Percentiles rank a stretch among this genome's conserved stretches.
Evolutionary conservation across 2,113 vertebrate species (phyloP).

Genomic region (Salvator merianae): DNA sequence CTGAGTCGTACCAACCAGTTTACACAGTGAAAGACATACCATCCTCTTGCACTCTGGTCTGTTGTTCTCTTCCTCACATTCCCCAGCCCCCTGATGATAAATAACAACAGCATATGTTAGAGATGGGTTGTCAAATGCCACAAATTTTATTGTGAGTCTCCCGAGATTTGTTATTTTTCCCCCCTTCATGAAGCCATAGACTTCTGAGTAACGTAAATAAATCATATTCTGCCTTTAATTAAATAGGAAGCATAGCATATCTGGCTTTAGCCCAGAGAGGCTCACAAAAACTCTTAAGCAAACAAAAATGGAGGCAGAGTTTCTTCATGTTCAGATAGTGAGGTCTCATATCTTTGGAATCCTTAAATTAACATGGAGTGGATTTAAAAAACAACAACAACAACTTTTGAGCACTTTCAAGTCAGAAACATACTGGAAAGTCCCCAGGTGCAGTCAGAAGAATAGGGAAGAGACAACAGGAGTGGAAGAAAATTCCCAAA

Average conservation of each 20-base stretch:
- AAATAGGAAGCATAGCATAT: not conserved
- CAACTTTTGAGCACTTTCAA: not conserved
- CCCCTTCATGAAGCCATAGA: not conserved
- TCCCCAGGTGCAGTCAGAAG: not conserved
- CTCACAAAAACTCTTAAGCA: not conserved
- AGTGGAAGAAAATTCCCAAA: not conserved
- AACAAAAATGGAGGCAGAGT: not conserved
- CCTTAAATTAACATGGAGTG: not conserved
- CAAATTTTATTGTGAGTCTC: conserved; percentile 3
- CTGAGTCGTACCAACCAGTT: not conserved
- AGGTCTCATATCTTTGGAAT: not conserved
- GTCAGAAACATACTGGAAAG: not conserved
- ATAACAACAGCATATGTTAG: not conserved
- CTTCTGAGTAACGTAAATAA: conserved; percentile 8
- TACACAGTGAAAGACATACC: not conserved
- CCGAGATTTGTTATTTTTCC: not conserved
- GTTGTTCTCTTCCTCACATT: not conserved
- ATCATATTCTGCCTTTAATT: conserved; percentile 8
- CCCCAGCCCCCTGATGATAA: not conserved
- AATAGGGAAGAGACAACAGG: too few relatives aligned
- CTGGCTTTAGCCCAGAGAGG: not conserved
- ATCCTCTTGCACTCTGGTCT: not conserved
- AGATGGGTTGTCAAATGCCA: not conserved
- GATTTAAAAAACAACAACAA: not conserved
- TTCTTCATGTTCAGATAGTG: not conserved